phyloP scores from a whole-genome alignment of 2,113 vertebrate species.

The Myrmophylax atrothorax region DNA sequence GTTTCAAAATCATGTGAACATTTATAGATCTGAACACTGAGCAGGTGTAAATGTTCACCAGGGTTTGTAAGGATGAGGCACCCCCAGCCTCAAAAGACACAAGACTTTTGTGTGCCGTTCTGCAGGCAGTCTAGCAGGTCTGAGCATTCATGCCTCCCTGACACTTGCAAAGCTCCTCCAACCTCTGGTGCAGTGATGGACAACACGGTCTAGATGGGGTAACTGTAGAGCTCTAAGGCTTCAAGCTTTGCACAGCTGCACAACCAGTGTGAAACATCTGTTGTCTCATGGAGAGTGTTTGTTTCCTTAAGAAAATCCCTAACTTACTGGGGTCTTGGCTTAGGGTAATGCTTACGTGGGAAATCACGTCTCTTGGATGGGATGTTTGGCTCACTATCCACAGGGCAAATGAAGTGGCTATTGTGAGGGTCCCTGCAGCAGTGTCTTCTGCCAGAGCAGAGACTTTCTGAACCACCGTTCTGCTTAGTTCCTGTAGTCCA shows the following conservation, averaged over 20 bases:
- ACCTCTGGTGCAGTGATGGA: not conserved
- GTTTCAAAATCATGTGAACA: not conserved
- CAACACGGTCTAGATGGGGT: not conserved
- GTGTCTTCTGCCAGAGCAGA: not conserved
- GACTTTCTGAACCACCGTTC: not conserved
- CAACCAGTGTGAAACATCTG: slow-evolving; percentile 20
- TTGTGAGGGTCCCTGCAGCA: not conserved
- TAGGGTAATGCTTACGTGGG: fast-evolving
- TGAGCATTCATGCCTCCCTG: not conserved
- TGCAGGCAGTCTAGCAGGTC: not conserved
- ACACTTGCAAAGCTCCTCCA: not conserved
- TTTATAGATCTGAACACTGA: not conserved
- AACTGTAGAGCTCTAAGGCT: not conserved
- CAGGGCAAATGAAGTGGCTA: not conserved
- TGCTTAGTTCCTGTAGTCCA: not conserved
- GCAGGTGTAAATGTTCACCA: not conserved
- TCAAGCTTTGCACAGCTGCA: not conserved
- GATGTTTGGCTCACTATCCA: not conserved
- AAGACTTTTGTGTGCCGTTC: not conserved
- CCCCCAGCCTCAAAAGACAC: not conserved
- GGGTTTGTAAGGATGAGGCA: not conserved
- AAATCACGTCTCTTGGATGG: not conserved
- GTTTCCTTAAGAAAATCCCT: slow-evolving; percentile 23
- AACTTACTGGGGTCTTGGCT: not conserved
- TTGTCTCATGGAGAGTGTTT: not conserved